phyloP scores from a whole-genome alignment of 2,797 vertebrate species.

The Spinus pinus region DNA sequence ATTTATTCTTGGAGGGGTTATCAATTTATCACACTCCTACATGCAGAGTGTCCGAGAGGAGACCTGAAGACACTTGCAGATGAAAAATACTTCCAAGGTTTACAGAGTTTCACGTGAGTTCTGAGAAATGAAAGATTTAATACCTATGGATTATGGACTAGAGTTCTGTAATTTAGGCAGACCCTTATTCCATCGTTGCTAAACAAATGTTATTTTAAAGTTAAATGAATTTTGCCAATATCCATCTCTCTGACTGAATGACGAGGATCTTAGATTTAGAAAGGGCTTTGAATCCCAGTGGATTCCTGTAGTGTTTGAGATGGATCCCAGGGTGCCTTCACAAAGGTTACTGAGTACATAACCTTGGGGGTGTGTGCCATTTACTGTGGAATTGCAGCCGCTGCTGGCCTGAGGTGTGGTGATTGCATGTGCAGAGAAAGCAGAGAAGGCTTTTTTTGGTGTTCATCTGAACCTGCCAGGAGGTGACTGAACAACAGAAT shows the following conservation, averaged over 20 bases:
- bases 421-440: neutral
- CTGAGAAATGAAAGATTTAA: conserved; percentile 5
- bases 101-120: neutral
- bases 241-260: neutral
- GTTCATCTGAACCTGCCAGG: neutral
- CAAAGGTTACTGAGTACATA: neutral
- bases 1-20: neutral
- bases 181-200: neutral
- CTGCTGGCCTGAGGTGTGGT: neutral
- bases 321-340: neutral
- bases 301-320: neutral
- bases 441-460: neutral
- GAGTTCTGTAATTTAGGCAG: conserved; percentile 10
- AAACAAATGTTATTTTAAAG: conserved; percentile 52
- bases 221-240: conserved; percentile 3
- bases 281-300: conserved; percentile 26
- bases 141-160: neutral
- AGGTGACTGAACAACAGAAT: neutral
- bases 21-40: neutral
- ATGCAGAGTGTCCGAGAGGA: neutral
- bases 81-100: neutral
- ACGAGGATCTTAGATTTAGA: neutral
- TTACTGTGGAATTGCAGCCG: neutral
- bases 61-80: neutral
- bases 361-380: neutral